A percentile compares a stretch with the other conserved stretches of the same genome.
Evolutionary conservation across 2,797 vertebrate genomes (phyloP).

Genomic region (Aulostomus chinensis): DNA sequence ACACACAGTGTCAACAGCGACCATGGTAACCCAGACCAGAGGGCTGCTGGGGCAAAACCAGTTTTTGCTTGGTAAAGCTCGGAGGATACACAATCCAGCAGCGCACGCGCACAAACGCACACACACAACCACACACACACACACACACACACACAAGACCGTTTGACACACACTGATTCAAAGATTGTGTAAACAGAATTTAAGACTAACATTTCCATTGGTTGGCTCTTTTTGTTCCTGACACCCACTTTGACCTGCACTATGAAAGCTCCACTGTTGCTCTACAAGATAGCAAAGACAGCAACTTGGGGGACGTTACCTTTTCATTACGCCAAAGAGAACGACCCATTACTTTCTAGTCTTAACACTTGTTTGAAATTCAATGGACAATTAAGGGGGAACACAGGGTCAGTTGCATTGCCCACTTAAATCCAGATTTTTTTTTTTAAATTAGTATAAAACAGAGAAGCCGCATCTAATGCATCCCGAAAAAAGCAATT

Average conservation of each 20-base stretch:
- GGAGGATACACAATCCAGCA: background rate
- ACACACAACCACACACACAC: background rate
- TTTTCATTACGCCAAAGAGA: no score
- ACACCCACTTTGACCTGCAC: conserved; percentile 20
- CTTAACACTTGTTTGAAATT: no score
- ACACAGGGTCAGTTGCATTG: no score
- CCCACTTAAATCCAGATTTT: no score
- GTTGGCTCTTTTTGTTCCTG: conserved; percentile 35
- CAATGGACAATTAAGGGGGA: no score
- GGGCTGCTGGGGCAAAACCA: conserved; percentile 29
- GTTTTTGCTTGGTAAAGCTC: conserved; percentile 3
- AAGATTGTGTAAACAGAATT: conserved; percentile 44
- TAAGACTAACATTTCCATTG: conserved; percentile 52
- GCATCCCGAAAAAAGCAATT: no score
- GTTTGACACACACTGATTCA: conserved; percentile 17
- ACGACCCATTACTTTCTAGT: no score
- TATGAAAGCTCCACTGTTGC: conserved; percentile 6
- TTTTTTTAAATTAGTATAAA: no score
- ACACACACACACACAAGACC: conserved; percentile 2
- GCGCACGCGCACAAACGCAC: background rate
- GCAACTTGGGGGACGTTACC: no score
- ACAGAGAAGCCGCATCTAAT: no score
- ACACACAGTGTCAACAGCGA: conserved; percentile 67
- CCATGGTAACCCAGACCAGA: conserved; percentile 56
- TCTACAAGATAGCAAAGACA: conserved; percentile 1